These are phyloP conservation scores for Cirrhinus molitorella DNA, from an alignment of 2,797 vertebrate species.

Conservation along the genomic window DNA sequence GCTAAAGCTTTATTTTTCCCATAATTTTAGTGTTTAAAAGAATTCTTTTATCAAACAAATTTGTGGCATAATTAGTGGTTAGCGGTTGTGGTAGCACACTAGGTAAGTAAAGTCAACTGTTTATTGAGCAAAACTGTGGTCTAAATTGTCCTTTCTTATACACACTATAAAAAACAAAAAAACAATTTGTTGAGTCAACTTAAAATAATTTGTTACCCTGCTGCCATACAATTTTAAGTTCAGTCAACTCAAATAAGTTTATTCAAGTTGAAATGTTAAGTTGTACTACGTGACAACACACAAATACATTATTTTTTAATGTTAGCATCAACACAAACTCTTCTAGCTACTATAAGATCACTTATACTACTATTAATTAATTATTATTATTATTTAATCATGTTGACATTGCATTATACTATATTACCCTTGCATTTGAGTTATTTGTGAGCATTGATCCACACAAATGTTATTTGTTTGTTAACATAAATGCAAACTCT, in stretches of 20 bases:
- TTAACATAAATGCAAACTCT: neutral
- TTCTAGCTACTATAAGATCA: too few species aligned
- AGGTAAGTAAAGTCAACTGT: neutral
- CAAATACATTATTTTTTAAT: too few species aligned
- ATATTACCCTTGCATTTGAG: too few species aligned
- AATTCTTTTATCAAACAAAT: neutral
- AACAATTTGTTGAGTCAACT: too few species aligned
- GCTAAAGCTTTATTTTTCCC: neutral
- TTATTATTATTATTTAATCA: neutral
- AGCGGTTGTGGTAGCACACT: neutral
- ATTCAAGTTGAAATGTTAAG: too few species aligned
- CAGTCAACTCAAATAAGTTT: too few species aligned
- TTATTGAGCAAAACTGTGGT: neutral
- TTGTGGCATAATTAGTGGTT: neutral
- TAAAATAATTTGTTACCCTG: too few species aligned
- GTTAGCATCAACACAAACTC: too few species aligned
- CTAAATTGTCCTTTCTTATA: neutral
- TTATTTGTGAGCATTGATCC: neutral
- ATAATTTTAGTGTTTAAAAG: neutral
- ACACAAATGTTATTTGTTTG: neutral
- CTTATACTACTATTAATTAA: neutral
- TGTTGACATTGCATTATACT: neutral
- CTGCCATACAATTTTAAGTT: too few species aligned
- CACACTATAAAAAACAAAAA: too few species aligned
- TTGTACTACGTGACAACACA: too few species aligned